Conservation (phyloP, 2,113 vertebrate genomes). For the Sterrhoptilus dennistouni region DNA sequence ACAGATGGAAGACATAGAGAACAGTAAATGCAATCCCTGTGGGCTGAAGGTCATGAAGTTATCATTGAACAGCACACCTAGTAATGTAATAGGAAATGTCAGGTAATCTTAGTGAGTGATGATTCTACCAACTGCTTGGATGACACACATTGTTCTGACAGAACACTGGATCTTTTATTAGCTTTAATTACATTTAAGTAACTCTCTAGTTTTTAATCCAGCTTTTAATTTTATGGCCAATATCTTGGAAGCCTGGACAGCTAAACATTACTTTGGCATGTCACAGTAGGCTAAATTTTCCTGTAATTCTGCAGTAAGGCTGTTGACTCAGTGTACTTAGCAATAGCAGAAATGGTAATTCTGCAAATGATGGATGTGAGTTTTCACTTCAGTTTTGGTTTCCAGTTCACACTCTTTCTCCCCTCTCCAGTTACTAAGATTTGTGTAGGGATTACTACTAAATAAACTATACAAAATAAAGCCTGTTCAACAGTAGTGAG, state of each 20-base stretch:
- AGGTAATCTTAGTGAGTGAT: neutral
- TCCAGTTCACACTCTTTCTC: neutral
- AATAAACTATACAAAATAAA: neutral
- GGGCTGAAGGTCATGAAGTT: neutral
- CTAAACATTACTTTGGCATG: neutral
- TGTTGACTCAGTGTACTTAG: neutral
- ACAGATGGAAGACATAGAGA: neutral
- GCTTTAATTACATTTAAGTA: constrained; percentile 19
- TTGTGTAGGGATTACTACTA: neutral
- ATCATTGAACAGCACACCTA: neutral
- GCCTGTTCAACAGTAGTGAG: neutral
- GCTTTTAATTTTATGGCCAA: constrained; percentile 43
- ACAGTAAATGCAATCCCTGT: neutral
- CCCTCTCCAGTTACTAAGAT: neutral
- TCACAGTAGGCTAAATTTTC: neutral
- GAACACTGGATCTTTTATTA: constrained; percentile 7
- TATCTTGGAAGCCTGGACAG: constrained; percentile 9
- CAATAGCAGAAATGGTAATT: neutral
- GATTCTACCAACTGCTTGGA: neutral
- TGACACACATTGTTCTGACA: neutral
- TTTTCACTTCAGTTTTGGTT: constrained; percentile 19
- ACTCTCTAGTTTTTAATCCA: neutral
- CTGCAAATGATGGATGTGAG: neutral
- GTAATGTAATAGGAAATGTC: neutral
- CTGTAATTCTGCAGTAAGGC: neutral